Base-by-base conservation (phyloP, 1,140 invertebrate species). In the Trachymyrmex cornetzi region DNA sequence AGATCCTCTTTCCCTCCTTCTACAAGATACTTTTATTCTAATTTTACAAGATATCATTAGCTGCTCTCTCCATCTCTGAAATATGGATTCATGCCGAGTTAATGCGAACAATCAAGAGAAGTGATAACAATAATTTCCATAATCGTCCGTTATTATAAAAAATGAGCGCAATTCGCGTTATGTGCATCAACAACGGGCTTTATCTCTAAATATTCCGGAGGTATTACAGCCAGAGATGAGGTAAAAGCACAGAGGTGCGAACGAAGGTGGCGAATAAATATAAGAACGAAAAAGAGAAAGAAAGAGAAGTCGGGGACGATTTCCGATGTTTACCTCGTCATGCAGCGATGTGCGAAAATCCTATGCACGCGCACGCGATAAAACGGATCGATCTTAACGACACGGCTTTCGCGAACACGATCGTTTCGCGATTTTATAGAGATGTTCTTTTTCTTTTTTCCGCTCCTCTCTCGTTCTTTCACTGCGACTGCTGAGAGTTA, bases 301-400 rank as follows among this genome's bases (percentile, higher is more conserved):
- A 61, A 24, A 61, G 24, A 27, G 27, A 30, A 34, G 5, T 34
- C 5, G 27, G 16, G 24, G n/a, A 38, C 30, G 72, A 75, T 59
- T 38, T 12, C 30, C 30, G 30, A 53, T 55, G 72, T 66, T 79
- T 66, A 66, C 38, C 34, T 24, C 27, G 59, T 79, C 59, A 50
- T 66, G 59, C 77, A 66, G 24, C 77, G 77, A 79, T 57, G 59
- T 44, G 75, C 38, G 59, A 79, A 79, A 66, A 66, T 66, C 59
- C 59, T 48, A 79, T 79, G 77, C 77, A 79, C 44, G 72, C 27
- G 53, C 53, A 53, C 27, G 59, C 75, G 57, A 79, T 79, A 79
- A 79, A 79, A 38, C 38, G 44, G 27, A 27, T 63, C 61, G 77
- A 79, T 79, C 77, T 79, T 66, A 66, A 79, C 59, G 57, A 38